phyloP scores from a whole-genome alignment of 2,113 vertebrate genomes.

The Lasiurus borealis region DNA sequence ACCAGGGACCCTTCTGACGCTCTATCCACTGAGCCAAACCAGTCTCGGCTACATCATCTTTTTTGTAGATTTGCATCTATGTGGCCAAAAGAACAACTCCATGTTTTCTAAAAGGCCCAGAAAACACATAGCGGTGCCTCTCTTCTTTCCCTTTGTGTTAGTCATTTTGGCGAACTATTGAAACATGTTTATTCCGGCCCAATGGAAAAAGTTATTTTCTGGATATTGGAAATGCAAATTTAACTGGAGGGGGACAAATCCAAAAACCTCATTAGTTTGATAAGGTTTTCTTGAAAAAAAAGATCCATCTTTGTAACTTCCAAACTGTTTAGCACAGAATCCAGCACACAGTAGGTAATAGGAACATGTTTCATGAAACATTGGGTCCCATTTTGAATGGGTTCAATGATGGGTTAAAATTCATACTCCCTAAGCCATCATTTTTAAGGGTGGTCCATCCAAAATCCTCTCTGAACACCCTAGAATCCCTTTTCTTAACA shows the following conservation, averaged over 20 bases:
- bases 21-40: no score
- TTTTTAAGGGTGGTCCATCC: not conserved
- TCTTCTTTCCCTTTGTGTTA: not conserved
- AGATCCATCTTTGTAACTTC: not conserved
- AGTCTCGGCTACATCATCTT: not conserved
- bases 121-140: not conserved
- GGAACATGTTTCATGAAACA: not conserved
- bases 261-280: not conserved
- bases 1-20: no score
- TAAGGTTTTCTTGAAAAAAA: slow-evolving; percentile 17
- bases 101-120: not conserved
- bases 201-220: not conserved
- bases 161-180: not conserved
- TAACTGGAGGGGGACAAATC: not conserved
- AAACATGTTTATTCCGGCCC: not conserved
- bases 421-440: not conserved
- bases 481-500: not conserved
- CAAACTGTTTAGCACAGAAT: not conserved
- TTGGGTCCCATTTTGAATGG: not conserved
- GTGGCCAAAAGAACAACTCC: not conserved
- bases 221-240: slow-evolving; percentile 28
- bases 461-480: not conserved
- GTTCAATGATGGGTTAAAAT: not conserved
- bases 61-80: not conserved
- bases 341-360: not conserved